Conservation (phyloP, 2,797 vertebrate species). For the Sylvilagus floridanus region DNA sequence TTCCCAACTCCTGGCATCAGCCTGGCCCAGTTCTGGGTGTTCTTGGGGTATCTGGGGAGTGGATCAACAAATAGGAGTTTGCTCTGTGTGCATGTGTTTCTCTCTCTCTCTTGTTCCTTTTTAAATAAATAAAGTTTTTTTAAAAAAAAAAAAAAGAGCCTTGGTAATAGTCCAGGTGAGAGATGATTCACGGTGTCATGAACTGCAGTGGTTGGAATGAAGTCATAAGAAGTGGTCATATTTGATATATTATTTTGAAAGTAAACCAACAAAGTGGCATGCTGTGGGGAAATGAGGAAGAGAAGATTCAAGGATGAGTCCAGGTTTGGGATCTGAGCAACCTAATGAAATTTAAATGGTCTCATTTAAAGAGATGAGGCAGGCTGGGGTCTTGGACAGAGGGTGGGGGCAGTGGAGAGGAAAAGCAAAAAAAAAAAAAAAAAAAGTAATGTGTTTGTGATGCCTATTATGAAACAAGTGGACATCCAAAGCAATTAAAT, state of each 20-base stretch:
- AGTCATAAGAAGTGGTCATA: neutral
- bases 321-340: neutral
- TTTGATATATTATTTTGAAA: neutral
- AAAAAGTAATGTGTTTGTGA: neutral
- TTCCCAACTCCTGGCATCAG: too few relatives aligned
- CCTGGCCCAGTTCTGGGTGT: too few relatives aligned
- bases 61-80: too few relatives aligned
- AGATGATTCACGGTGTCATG: neutral
- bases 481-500: slow-evolving; percentile 43
- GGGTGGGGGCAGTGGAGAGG: neutral
- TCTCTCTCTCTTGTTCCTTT: too few relatives aligned
- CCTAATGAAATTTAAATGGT: neutral
- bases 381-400: too few relatives aligned
- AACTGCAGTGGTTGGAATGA: neutral
- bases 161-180: neutral
- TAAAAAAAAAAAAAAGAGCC: neutral
- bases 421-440: neutral
- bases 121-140: too few relatives aligned
- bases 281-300: neutral
- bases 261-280: neutral
- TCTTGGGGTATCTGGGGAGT: too few relatives aligned
- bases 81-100: too few relatives aligned
- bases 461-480: neutral
- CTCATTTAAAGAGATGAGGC: neutral
- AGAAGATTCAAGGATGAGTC: neutral